Evolutionary conservation across 2,797 vertebrate genomes (phyloP), one percentile per base, ranked within the genome.

Genomic region (Threskiornis aethiopicus): DNA sequence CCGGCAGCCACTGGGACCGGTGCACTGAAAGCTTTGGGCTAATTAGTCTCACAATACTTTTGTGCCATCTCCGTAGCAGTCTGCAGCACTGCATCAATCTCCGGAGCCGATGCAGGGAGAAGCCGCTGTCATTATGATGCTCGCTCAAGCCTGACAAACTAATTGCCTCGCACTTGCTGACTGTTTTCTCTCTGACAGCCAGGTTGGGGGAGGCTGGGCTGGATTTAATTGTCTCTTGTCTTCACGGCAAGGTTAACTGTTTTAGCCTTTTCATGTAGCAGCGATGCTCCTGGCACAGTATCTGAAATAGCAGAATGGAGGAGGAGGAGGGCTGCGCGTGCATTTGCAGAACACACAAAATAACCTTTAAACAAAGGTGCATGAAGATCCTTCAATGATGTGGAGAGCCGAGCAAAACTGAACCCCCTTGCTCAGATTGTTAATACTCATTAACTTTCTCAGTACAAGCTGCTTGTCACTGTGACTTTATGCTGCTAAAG

Each of bases 141-240:
- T 93, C 58, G 4, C 76, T 88, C 94, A 92, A 91, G 92, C 95
- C 84, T 91, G 94, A 87, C 94, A 93, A 86, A 94, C 91, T 96
- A 96, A 96, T 97, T 96, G 94, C 72, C 71, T 95, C 2, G 0
- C 46, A 24, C 82, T 91, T 5, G 1, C 64, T 89, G 83, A 16
- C 88, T 93, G 75, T 41, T 87, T 83, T 89, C 84, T 71, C 91
- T 85, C 79, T 3, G 13, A 65, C 89, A 95, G 81, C 55, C 78
- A 42, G 89, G 89, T 0, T 85, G 82, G 57, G 78, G 87, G 87
- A 87, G 76, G 84, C 57, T 93, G 65, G 72, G 65, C 65, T 8
- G 54, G 69, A 26, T 81, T 96, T 96, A 89, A 93, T 93, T 88
- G 87, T 79, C 84, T 94, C 95, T 84, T 80, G 86, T 86, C 88